These are phyloP conservation scores for Pogonocherus hispidulus DNA, from an alignment of 2,888 invertebrate genomes.

Conservation along the genomic window DNA sequence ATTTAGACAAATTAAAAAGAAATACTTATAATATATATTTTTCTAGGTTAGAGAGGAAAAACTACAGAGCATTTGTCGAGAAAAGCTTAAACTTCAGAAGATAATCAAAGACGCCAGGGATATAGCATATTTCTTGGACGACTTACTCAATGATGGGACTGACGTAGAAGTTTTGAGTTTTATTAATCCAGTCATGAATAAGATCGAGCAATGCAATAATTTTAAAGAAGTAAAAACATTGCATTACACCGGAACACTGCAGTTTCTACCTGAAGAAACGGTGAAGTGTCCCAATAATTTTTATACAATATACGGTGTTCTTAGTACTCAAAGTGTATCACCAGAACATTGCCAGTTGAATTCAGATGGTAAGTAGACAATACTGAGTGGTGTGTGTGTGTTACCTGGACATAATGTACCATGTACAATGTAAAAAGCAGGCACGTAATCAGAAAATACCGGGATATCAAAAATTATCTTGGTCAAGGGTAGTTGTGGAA, in stretches of 20 bases:
- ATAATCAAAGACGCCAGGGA: slow-evolving; percentile 73
- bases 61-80: slow-evolving; percentile 66
- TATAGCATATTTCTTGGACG: slow-evolving; percentile 76
- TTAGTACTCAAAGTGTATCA: slow-evolving; percentile 77
- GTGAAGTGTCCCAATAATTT: slow-evolving; percentile 66
- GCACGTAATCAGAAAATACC: too few relatives aligned
- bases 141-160: slow-evolving; percentile 73
- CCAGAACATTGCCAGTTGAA: slow-evolving; percentile 74
- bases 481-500: too few relatives aligned
- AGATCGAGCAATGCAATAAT: slow-evolving; percentile 76
- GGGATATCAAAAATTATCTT: too few relatives aligned
- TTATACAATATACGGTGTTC: slow-evolving; percentile 72
- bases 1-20: too few relatives aligned
- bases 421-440: too few relatives aligned
- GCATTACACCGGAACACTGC: slow-evolving; percentile 69
- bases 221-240: slow-evolving; percentile 69
- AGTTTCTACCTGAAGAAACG: slow-evolving; percentile 72
- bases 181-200: slow-evolving; percentile 75
- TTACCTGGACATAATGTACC: too few relatives aligned
- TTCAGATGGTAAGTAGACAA: slow-evolving; percentile 70
- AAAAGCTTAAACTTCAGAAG: slow-evolving; percentile 69
- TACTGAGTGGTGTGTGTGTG: too few relatives aligned
- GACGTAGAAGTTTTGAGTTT: slow-evolving; percentile 81
- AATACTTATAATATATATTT: too few relatives aligned
- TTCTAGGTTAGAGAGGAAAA: slow-evolving; percentile 60